Conservation (phyloP, 2,888 invertebrate genomes). For the Coremacera marginata region DNA sequence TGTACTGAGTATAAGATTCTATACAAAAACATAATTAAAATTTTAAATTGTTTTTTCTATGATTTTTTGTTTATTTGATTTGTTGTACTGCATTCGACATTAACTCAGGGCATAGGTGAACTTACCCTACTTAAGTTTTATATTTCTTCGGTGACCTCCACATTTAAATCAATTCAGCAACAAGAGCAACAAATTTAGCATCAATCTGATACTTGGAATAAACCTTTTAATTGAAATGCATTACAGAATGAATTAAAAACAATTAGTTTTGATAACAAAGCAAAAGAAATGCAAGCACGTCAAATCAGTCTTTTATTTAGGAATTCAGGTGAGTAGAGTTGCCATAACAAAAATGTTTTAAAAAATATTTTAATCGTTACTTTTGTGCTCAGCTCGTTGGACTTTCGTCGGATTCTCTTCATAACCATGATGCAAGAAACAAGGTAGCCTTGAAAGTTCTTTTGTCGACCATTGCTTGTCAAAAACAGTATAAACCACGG, state of each 20-base stretch:
- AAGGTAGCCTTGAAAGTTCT: too few species aligned
- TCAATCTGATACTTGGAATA: background rate
- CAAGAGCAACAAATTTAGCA: background rate
- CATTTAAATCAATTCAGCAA: background rate
- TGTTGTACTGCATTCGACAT: background rate
- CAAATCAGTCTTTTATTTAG: conserved; percentile 11
- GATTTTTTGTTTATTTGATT: background rate
- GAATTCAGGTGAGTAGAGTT: conserved; percentile 22
- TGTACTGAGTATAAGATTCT: too few species aligned
- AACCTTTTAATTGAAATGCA: background rate
- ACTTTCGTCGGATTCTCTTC: too few species aligned
- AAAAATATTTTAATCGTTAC: too few species aligned
- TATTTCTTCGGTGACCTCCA: background rate
- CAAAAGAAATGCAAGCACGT: conserved; percentile 19
- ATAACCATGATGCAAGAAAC: too few species aligned
- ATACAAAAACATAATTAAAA: background rate
- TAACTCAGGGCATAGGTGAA: background rate
- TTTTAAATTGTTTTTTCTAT: background rate
- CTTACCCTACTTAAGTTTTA: background rate
- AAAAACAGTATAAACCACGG: too few species aligned
- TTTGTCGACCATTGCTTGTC: too few species aligned
- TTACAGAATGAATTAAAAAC: background rate
- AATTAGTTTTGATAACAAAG: conserved; percentile 15
- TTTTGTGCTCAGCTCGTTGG: too few species aligned
- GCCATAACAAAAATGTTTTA: too few species aligned